Evolutionary conservation across 2,888 invertebrate species (phyloP).

Genomic region (Drosophila antonietae): DNA sequence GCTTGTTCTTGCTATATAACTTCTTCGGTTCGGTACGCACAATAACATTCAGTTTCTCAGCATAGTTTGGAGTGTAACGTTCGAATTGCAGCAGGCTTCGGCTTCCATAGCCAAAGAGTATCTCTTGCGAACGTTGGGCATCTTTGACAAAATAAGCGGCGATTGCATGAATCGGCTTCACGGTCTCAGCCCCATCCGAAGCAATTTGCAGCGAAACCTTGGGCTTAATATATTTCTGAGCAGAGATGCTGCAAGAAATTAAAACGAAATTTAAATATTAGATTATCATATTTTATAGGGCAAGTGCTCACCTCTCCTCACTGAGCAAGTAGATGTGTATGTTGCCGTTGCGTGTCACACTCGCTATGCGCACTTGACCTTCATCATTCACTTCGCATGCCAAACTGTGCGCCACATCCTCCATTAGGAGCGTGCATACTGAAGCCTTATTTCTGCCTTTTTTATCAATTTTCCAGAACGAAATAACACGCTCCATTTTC

Average conservation of each 20-base stretch:
- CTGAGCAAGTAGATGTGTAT: conserved; percentile 91
- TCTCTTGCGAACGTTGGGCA: conserved; percentile 81
- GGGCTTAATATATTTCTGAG: conserved; percentile 88
- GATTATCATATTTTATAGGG: background rate
- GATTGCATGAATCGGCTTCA: conserved; percentile 86
- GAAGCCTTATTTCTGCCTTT: conserved; percentile 85
- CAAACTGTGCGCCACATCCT: conserved; percentile 88
- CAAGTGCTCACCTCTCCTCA: conserved; percentile 87
- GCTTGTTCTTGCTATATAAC: conserved; percentile 59
- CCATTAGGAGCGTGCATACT: conserved; percentile 88
- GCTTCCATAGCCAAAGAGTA: conserved; percentile 87
- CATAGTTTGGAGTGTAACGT: conserved; percentile 86
- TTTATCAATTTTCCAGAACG: conserved; percentile 83
- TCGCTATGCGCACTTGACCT: conserved; percentile 85
- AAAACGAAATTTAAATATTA: background rate
- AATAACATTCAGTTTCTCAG: conserved; percentile 86
- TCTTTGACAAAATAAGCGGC: conserved; percentile 83
- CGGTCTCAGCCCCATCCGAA: conserved; percentile 85
- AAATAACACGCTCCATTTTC: conserved; percentile 83
- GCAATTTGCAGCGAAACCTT: conserved; percentile 87
- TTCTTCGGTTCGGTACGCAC: conserved; percentile 82
- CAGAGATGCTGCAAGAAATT: conserved; percentile 69
- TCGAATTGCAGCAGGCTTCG: conserved; percentile 87
- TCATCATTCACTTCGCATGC: conserved; percentile 86
- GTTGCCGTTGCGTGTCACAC: conserved; percentile 90